Percentiles rank a stretch among this genome's conserved stretches.
Conservation (phyloP, 2,113 vertebrate species). For the Motacilla tschutschensis region DNA sequence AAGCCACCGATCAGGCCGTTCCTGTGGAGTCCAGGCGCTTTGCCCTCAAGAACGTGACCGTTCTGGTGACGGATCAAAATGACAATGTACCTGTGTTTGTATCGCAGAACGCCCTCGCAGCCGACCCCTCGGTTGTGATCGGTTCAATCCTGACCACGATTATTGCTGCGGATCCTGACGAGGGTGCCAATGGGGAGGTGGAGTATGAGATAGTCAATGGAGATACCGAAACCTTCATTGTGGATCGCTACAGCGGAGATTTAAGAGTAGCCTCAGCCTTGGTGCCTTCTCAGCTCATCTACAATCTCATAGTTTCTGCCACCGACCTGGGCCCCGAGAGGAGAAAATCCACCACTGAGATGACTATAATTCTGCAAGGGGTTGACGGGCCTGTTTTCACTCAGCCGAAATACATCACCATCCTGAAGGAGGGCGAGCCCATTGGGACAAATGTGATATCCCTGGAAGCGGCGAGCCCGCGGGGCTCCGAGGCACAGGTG, state of each 20-base stretch:
- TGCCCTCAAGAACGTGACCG: constrained; percentile 93
- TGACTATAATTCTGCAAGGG: constrained; percentile 91
- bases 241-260: constrained; percentile 94
- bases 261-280: constrained; percentile 87
- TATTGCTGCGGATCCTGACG: constrained; percentile 90
- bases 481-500: constrained; percentile 81
- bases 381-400: constrained; percentile 90
- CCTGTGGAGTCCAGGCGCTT: constrained; percentile 87
- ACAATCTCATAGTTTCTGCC: constrained; percentile 89
- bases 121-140: constrained; percentile 86
- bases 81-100: constrained; percentile 91
- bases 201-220: constrained; percentile 93
- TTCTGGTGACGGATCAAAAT: constrained; percentile 93
- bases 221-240: constrained; percentile 89
- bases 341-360: constrained; percentile 85
- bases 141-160: constrained; percentile 92
- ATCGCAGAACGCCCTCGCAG: constrained; percentile 90
- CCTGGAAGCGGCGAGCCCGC: constrained; percentile 85
- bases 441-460: constrained; percentile 92
- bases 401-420: constrained; percentile 94
- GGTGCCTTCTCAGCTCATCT: constrained; percentile 85
- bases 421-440: constrained; percentile 93
- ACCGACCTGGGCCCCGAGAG: constrained; percentile 89
- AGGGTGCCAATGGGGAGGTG: constrained; percentile 92
- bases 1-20: constrained; percentile 91